A percentile compares a stretch with the other conserved stretches of the same genome.
phyloP scores from a whole-genome alignment of 2,888 invertebrate genomes.

The Cheilosia scutellata region DNA sequence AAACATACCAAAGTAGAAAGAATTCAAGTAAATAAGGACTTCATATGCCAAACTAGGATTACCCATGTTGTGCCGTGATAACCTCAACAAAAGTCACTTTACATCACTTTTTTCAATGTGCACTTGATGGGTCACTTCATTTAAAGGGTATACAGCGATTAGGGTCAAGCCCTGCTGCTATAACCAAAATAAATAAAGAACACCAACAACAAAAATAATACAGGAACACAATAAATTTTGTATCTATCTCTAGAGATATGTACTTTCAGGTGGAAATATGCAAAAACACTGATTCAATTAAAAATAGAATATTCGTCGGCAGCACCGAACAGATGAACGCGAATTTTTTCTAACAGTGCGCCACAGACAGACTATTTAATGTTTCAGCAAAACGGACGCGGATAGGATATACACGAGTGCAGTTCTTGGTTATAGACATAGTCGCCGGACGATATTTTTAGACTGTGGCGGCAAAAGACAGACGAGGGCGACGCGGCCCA shows the following conservation, averaged over 20 bases:
- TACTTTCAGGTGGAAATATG: constrained; percentile 63
- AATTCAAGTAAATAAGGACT: constrained; percentile 92
- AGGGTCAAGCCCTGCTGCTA: constrained; percentile 39
- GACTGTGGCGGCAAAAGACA: constrained; percentile 2
- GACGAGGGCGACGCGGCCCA: not conserved
- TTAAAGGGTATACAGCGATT: not conserved
- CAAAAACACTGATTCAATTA: constrained; percentile 68
- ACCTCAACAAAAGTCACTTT: constrained; percentile 27
- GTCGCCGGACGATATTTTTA: constrained; percentile 64
- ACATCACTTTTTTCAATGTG: constrained; percentile 28
- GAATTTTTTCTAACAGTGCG: constrained; percentile 30
- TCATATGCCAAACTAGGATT: constrained; percentile 93
- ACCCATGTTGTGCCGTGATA: constrained; percentile 84
- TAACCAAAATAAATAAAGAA: not conserved
- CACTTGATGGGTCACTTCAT: constrained; percentile 39
- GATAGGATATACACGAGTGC: constrained; percentile 13
- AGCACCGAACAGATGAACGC: constrained; percentile 42
- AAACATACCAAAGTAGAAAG: constrained; percentile 94
- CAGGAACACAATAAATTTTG: constrained; percentile 31
- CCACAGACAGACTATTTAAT: constrained; percentile 44
- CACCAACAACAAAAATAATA: constrained; percentile 16
- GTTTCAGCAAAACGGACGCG: constrained; percentile 38
- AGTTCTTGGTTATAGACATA: constrained; percentile 22
- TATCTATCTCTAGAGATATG: constrained; percentile 38
- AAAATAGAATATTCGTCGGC: constrained; percentile 67